phyloP scores from a whole-genome alignment of 1,140 invertebrate genomes.

The Cydia strobilella region DNA sequence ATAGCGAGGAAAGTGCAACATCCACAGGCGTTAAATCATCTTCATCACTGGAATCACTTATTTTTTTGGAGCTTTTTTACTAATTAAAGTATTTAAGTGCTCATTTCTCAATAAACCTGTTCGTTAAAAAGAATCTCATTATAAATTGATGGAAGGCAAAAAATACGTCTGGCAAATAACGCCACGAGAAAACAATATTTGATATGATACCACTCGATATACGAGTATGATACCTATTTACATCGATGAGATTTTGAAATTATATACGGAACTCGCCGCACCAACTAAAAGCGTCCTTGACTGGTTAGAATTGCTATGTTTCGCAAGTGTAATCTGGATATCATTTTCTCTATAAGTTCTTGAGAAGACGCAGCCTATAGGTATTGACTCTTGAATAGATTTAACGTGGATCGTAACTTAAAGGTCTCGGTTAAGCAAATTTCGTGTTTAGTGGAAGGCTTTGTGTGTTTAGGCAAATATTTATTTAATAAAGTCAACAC shows the following conservation, averaged over 20 bases:
- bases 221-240: too few relatives aligned
- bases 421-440: not conserved
- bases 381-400: not conserved
- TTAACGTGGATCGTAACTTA: not conserved
- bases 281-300: not conserved
- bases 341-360: not conserved
- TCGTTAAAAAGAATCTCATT: too few relatives aligned
- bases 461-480: slow-evolving; percentile 6
- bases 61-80: too few relatives aligned
- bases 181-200: too few relatives aligned
- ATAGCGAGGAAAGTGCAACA: too few relatives aligned
- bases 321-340: not conserved
- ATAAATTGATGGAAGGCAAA: too few relatives aligned
- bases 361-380: not conserved
- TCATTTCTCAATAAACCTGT: too few relatives aligned
- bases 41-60: too few relatives aligned
- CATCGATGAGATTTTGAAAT: not conserved
- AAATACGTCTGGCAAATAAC: too few relatives aligned
- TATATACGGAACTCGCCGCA: not conserved
- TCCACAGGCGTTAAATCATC: too few relatives aligned
- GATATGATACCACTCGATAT: too few relatives aligned
- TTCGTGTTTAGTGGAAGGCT: not conserved
- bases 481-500: slow-evolving; percentile 3
- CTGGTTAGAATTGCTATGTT: slow-evolving; percentile 14
- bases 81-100: too few relatives aligned